These are phyloP conservation scores for Myotis pilosus DNA, from an alignment of 2,797 vertebrate genomes.

Conservation along the genomic window DNA sequence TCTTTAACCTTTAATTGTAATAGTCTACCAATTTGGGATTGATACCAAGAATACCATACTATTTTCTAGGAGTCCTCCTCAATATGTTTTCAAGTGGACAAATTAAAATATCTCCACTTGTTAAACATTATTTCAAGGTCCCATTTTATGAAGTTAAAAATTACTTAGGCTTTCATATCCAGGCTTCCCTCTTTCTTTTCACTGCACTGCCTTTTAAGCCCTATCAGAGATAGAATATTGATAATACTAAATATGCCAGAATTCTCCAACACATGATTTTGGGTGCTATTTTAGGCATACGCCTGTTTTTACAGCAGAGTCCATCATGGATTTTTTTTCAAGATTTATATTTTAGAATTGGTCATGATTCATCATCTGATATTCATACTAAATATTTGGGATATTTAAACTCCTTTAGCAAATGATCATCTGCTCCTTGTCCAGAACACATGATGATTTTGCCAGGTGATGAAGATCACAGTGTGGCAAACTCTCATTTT, in stretches of 20 bases:
- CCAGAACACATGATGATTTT: background rate
- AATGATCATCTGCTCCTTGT: background rate
- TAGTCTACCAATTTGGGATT: background rate
- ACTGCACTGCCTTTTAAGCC: background rate
- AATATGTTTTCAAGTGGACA: background rate
- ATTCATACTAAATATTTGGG: conserved; percentile 20
- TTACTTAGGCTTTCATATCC: background rate
- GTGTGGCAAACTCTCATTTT: background rate
- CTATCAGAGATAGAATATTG: background rate
- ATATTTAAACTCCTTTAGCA: conserved; percentile 10
- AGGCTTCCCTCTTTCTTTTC: background rate
- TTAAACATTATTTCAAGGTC: background rate
- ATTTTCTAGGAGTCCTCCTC: background rate
- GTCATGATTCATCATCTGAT: background rate
- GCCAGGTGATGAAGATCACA: background rate
- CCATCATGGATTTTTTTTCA: background rate
- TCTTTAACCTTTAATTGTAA: background rate
- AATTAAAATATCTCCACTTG: background rate
- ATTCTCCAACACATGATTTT: background rate
- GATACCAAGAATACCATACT: background rate
- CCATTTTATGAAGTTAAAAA: background rate
- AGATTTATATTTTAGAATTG: conserved; percentile 38
- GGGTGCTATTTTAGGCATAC: conserved; percentile 40
- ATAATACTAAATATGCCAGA: background rate
- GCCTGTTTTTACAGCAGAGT: conserved; percentile 12